A percentile compares a stretch with the other conserved stretches of the same genome.
phyloP scores from a whole-genome alignment of 2,888 invertebrate genomes.

The Lasius fuliginosus region DNA sequence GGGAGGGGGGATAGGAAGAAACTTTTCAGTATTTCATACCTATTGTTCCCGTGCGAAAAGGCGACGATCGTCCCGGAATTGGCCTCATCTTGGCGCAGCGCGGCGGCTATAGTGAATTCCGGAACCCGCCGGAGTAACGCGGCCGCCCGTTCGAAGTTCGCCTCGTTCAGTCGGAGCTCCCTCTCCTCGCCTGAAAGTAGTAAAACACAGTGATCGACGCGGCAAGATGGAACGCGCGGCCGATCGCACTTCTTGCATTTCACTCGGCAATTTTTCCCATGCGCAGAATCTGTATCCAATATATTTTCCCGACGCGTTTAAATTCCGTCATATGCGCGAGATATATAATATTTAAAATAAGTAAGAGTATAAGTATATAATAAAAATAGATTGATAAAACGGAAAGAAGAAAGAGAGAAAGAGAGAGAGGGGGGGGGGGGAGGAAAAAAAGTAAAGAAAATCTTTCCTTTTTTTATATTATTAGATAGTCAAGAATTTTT shows the following conservation, averaged over 20 bases:
- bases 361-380: neutral
- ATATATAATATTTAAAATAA: neutral
- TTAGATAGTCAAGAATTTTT: neutral
- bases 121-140: constrained; percentile 91
- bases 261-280: neutral
- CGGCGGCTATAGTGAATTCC: constrained; percentile 94
- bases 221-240: constrained; percentile 36
- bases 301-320: neutral
- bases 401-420: neutral
- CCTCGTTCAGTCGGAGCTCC: constrained; percentile 91
- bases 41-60: constrained; percentile 93
- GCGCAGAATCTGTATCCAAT: neutral
- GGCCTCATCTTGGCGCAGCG: constrained; percentile 92
- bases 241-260: neutral
- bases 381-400: neutral
- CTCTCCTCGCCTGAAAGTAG: constrained; percentile 90
- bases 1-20: no score
- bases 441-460: neutral
- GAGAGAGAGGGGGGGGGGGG: no score
- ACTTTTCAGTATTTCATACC: constrained; percentile 85
- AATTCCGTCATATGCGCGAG: neutral
- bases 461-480: neutral
- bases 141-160: constrained; percentile 90
- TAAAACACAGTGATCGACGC: constrained; percentile 69
- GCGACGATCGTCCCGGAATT: constrained; percentile 95